Conservation (phyloP, 2,888 invertebrate species). For the Pharmacophagus antenor region DNA sequence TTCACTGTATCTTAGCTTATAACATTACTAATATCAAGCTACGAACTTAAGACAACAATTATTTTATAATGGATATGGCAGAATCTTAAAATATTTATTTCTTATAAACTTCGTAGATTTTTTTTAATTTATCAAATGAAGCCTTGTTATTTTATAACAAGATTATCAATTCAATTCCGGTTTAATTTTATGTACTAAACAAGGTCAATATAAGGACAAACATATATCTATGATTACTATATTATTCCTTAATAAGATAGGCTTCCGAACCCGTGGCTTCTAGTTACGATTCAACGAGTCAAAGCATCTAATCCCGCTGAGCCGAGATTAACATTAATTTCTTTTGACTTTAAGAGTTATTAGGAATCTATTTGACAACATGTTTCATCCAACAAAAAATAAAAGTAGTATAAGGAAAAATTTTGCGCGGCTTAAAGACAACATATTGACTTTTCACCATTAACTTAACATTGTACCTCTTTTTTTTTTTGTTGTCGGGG, state of each 20-base stretch:
- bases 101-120: too few relatives aligned
- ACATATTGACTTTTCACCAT: background rate
- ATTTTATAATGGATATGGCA: too few relatives aligned
- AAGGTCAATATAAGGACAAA: too few relatives aligned
- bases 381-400: slow-evolving; percentile 21
- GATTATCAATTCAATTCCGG: too few relatives aligned
- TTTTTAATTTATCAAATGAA: too few relatives aligned
- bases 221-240: slow-evolving; percentile 25
- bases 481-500: too few relatives aligned
- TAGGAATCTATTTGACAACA: slow-evolving; percentile 33
- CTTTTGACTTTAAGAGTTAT: slow-evolving; percentile 39
- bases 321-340: slow-evolving; percentile 49
- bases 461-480: background rate
- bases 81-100: too few relatives aligned
- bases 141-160: too few relatives aligned
- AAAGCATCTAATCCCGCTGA: slow-evolving; percentile 45
- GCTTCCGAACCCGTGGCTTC: slow-evolving; percentile 14
- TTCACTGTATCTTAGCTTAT: too few relatives aligned
- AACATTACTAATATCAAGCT: background rate
- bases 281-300: slow-evolving; percentile 33
- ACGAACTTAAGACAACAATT: too few relatives aligned
- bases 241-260: slow-evolving; percentile 23
- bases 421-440: background rate
- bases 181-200: too few relatives aligned
- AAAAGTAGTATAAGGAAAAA: background rate